Evolutionary conservation across 1,140 invertebrate genomes (phyloP).

Genomic region (Nasonia vitripennis): DNA sequence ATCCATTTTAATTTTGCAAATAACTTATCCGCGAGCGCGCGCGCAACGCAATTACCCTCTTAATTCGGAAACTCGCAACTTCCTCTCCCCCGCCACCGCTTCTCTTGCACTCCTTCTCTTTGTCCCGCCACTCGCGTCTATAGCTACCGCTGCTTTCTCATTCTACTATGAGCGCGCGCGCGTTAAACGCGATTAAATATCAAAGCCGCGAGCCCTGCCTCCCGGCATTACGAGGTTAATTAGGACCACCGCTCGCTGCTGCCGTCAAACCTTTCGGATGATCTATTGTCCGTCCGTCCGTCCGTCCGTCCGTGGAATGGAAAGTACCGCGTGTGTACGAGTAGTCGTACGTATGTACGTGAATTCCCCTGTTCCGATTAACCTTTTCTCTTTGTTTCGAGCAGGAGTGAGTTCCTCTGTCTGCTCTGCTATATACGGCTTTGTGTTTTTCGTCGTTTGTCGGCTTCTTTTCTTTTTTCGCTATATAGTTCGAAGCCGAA

Average conservation of each 20-base stretch:
- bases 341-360: conserved; percentile 6
- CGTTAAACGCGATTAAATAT: conserved; percentile 73
- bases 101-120: conserved; percentile 39
- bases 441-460: not conserved
- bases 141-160: conserved; percentile 50
- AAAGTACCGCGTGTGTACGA: too few species aligned
- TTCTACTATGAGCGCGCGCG: conserved; percentile 57
- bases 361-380: not conserved
- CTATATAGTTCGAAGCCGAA: too few species aligned
- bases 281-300: conserved; percentile 58
- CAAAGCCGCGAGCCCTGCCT: conserved; percentile 65
- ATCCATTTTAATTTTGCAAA: conserved; percentile 37
- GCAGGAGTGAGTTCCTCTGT: not conserved
- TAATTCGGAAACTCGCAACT: conserved; percentile 24
- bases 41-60: conserved; percentile 52
- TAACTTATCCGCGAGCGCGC: not conserved
- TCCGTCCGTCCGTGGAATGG: not conserved
- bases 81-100: not conserved
- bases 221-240: conserved; percentile 68
- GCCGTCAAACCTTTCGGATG: conserved; percentile 37
- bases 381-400: not conserved
- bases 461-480: too few species aligned
- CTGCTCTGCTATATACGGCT: too few species aligned
- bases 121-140: conserved; percentile 2
- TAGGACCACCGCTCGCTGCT: conserved; percentile 56